Evolutionary conservation across 2,113 vertebrate genomes (phyloP).

Genomic region (Carassius auratus): DNA sequence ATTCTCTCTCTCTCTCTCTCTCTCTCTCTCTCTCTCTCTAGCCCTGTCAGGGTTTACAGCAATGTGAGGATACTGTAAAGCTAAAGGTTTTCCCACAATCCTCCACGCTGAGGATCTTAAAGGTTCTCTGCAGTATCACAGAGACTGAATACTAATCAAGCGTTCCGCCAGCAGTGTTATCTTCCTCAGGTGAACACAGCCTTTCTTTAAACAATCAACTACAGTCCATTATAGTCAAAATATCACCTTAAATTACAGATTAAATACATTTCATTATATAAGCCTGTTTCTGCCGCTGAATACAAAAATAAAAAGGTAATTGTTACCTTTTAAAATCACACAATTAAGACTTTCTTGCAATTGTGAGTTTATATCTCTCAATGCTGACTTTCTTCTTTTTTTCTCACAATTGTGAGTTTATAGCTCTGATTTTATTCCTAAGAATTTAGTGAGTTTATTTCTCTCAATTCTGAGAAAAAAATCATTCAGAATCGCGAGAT

Average conservation of each 20-base stretch:
- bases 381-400: too few species aligned
- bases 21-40: too few species aligned
- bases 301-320: too few species aligned
- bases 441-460: too few species aligned
- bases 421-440: too few species aligned
- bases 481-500: too few species aligned
- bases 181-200: not conserved
- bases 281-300: too few species aligned
- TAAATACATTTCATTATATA: not conserved
- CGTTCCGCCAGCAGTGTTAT: not conserved
- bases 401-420: too few species aligned
- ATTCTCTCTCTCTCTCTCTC: not conserved
- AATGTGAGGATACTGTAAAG: constrained; percentile 3
- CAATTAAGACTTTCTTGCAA: too few species aligned
- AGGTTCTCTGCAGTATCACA: constrained; percentile 45
- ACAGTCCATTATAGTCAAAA: not conserved
- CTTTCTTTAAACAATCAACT: not conserved
- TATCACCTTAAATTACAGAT: not conserved
- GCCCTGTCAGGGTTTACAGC: constrained; percentile 8
- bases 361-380: too few species aligned
- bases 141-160: constrained; percentile 44
- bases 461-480: too few species aligned
- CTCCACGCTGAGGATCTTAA: constrained; percentile 9
- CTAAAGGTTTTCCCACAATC: constrained; percentile 19
- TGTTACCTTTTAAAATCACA: too few species aligned